Conservation (phyloP, 2,113 vertebrate genomes). For the Piprites chloris region DNA sequence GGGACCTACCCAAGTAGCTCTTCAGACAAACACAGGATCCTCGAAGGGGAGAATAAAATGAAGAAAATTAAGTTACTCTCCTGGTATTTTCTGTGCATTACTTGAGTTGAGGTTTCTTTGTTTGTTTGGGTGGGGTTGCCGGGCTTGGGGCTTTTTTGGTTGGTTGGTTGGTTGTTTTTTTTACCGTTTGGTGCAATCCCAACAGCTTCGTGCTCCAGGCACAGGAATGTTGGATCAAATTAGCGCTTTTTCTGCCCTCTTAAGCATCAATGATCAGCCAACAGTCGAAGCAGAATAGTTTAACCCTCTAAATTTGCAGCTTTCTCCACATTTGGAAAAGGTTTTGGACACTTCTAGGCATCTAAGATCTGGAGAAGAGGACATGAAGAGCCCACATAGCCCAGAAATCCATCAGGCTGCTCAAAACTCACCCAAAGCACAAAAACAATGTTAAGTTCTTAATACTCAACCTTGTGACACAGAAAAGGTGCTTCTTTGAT, state of each 20-base stretch:
- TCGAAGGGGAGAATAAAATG: neutral
- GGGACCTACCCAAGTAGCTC: neutral
- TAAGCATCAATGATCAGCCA: neutral
- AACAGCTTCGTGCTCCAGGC: neutral
- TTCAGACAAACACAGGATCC: neutral
- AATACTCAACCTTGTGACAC: neutral
- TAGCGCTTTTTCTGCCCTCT: neutral
- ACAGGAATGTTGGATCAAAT: neutral
- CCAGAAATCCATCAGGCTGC: neutral
- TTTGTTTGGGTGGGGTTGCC: neutral
- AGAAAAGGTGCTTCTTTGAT: neutral
- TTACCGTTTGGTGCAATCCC: neutral
- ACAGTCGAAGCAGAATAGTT: neutral
- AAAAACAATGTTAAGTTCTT: neutral
- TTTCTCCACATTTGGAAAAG: neutral
- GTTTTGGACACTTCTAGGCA: neutral
- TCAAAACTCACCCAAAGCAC: neutral
- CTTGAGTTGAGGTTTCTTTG: neutral
- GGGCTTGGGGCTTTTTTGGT: neutral
- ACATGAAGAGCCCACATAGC: neutral
- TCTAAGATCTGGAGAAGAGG: neutral
- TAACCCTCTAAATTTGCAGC: neutral
- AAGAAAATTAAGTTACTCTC: neutral
- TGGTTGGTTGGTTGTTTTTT: neutral
- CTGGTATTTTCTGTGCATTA: neutral